phyloP scores from a whole-genome alignment of 2,113 vertebrate genomes.

The Pachypanchax playfairii region DNA sequence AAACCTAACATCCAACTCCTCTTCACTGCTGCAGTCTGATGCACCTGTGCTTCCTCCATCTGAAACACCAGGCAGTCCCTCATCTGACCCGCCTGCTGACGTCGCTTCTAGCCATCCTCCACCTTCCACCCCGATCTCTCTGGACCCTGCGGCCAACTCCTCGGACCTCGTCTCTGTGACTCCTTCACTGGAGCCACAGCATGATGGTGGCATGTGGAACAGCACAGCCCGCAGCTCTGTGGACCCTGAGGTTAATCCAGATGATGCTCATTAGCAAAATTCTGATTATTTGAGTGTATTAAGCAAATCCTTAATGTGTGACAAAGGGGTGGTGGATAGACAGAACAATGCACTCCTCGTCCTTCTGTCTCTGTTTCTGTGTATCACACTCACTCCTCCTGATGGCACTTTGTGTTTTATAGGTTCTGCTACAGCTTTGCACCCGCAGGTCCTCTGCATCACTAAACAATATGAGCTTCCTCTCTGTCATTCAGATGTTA shows the following conservation, averaged over 20 bases:
- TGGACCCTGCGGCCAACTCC: conserved; percentile 29
- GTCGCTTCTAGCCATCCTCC: conserved; percentile 5
- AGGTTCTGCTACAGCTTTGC: conserved; percentile 44
- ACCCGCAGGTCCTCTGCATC: conserved; percentile 33
- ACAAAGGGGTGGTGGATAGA: conserved; percentile 12
- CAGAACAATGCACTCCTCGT: conserved; percentile 16
- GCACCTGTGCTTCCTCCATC: conserved; percentile 14
- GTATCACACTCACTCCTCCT: conserved; percentile 17
- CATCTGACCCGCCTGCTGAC: conserved; percentile 10
- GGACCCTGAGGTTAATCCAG: conserved; percentile 19
- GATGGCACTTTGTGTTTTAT: conserved; percentile 25
- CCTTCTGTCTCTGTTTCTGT: conserved; percentile 18
- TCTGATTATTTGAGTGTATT: conserved; percentile 17
- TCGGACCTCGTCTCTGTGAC: not conserved
- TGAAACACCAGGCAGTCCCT: not conserved
- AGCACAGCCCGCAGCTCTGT: conserved; percentile 29
- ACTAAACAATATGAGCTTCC: conserved; percentile 13
- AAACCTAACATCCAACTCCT: conserved; percentile 24
- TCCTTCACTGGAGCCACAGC: conserved; percentile 34
- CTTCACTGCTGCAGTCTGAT: conserved; percentile 13
- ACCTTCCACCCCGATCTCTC: conserved; percentile 14
- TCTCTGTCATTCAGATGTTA: conserved; percentile 17
- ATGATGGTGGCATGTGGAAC: conserved; percentile 30
- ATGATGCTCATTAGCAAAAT: conserved; percentile 33
- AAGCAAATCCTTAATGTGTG: conserved; percentile 5